These are phyloP conservation scores for Pseudomyrmex cubaensis DNA, from an alignment of 1,140 invertebrate species.

Conservation along the genomic window DNA sequence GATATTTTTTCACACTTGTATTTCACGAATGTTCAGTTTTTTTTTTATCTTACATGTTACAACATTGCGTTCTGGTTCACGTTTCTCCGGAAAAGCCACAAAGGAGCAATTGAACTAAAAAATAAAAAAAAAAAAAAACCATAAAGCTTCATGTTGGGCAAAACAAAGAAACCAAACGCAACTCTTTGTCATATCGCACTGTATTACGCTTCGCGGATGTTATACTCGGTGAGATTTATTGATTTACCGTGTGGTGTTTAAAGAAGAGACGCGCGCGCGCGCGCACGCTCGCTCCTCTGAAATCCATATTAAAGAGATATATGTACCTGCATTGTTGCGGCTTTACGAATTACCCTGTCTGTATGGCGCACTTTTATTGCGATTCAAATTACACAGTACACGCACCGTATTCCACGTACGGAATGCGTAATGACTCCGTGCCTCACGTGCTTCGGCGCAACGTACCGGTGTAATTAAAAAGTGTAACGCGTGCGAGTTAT, in stretches of 20 bases:
- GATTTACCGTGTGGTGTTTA: constrained; percentile 45
- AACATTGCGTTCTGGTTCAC: constrained; percentile 3
- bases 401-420: constrained; percentile 43
- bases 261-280: background rate
- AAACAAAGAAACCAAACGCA: background rate
- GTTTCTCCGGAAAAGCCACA: background rate
- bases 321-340: constrained; percentile 59
- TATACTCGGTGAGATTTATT: constrained; percentile 46
- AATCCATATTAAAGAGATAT: constrained; percentile 68
- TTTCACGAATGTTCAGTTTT: background rate
- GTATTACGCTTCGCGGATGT: constrained; percentile 22
- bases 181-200: constrained; percentile 5
- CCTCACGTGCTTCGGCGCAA: constrained; percentile 18
- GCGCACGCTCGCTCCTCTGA: constrained; percentile 23
- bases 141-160: background rate
- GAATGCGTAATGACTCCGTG: constrained; percentile 59
- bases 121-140: background rate
- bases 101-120: constrained; percentile 2
- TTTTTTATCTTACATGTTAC: background rate
- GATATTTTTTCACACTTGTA: background rate
- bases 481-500: constrained; percentile 53
- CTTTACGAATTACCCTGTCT: constrained; percentile 58
- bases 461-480: constrained; percentile 56
- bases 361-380: constrained; percentile 54
- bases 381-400: constrained; percentile 52